Evolutionary conservation across 2,113 vertebrate species (phyloP).

Genomic region (Thinocorus orbignyianus): DNA sequence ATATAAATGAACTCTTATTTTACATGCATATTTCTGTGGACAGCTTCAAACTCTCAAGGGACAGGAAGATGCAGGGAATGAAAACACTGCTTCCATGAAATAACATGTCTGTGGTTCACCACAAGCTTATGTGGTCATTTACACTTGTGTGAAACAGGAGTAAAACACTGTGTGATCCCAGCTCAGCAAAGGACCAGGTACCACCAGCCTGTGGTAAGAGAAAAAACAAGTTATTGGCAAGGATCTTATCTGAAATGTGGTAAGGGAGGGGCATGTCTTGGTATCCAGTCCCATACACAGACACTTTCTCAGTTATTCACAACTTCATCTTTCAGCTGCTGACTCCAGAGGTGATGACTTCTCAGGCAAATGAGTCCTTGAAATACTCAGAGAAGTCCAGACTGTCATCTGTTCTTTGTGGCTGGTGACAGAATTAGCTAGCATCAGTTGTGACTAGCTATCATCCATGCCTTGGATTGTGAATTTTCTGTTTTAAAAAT

Average conservation of each 20-base stretch:
- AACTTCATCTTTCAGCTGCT: background rate
- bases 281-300: background rate
- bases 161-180: background rate
- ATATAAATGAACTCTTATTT: background rate
- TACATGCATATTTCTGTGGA: background rate
- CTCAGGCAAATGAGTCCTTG: background rate
- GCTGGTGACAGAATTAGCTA: background rate
- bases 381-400: background rate
- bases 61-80: background rate
- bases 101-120: background rate
- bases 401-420: background rate
- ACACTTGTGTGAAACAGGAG: background rate
- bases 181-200: background rate
- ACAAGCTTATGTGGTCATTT: background rate
- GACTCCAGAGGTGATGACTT: background rate
- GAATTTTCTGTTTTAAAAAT: background rate
- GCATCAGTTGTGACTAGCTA: background rate
- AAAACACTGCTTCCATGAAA: background rate
- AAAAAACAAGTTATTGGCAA: background rate
- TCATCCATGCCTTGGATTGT: background rate
- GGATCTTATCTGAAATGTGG: background rate
- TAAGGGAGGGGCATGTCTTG: background rate
- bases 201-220: background rate
- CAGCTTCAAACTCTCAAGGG: background rate
- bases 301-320: accelerated